These are phyloP conservation scores for Centropus bengalensis DNA, from an alignment of 2,113 vertebrate species.

Conservation along the genomic window DNA sequence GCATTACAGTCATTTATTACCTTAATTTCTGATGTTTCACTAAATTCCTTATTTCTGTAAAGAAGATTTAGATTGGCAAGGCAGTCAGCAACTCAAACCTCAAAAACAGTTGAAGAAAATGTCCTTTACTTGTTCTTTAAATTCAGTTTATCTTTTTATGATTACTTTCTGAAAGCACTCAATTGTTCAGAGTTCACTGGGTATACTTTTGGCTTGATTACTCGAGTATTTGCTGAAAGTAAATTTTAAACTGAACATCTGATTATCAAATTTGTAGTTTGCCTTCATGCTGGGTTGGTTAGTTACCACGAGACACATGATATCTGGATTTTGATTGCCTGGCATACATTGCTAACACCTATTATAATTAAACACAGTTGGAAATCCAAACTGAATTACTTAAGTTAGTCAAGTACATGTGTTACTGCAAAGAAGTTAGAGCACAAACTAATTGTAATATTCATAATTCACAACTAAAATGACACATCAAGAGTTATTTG, in stretches of 20 bases:
- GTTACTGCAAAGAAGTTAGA: conserved; percentile 12
- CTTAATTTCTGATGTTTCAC: not conserved
- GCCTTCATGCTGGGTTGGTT: conserved; percentile 45
- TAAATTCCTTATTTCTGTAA: not conserved
- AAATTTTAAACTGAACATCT: conserved; percentile 49
- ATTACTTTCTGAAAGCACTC: not conserved
- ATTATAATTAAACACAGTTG: conserved; percentile 55
- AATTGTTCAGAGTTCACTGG: not conserved
- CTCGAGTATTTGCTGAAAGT: conserved; percentile 20
- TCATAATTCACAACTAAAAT: conserved; percentile 59
- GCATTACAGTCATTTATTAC: not conserved
- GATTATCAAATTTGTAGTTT: conserved; percentile 53
- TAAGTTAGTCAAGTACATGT: conserved; percentile 30
- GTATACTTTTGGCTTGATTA: conserved; percentile 21
- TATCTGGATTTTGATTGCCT: conserved; percentile 57
- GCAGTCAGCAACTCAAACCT: not conserved
- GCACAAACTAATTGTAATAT: conserved; percentile 45
- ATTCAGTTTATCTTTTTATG: not conserved
- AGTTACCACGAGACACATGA: conserved; percentile 5
- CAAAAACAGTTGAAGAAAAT: not conserved
- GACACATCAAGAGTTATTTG: conserved; percentile 20
- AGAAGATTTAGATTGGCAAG: not conserved
- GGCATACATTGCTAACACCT: conserved; percentile 26
- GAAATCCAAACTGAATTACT: conserved; percentile 34
- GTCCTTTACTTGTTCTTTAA: not conserved